Evolutionary conservation across 1,140 invertebrate genomes (phyloP), one percentile per base, ranked within the genome.

Genomic region (Dendroctonus valens): DNA sequence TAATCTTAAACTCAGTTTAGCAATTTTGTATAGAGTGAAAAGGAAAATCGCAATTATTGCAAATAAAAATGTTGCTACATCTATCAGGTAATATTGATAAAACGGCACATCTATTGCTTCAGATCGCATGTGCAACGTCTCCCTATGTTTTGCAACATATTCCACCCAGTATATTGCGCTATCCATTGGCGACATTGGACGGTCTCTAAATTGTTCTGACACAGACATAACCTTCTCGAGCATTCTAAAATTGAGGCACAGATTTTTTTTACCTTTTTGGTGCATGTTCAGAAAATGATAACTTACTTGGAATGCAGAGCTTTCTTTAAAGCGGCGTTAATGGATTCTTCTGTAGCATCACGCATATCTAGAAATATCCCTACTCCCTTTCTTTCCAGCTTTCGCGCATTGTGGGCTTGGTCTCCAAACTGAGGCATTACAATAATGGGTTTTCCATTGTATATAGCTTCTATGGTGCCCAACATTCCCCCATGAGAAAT

Each of bases 401-500:
- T 81, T 5, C 82, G 83, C 0, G 83, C 80, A 71, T 88, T 87
- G 2, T 86, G 82, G 50, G 83, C 82, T 73, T 88, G 87, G 73
- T 89, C 87, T 2, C 83, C 88, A 55, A 86, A 83, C 59, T 92
- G 77, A 8, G 91, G 91, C 68, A 91, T 85, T 14, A 85, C 83
- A 7, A 93, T 78, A 44, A 91, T 82, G 0, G 91, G 90, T 5
- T 92, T 87, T 6, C 85, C 89, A 69, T 84, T 89, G 70, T 89
- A 84, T 50, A 90, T 81, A 6, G 89, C 85, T 76, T 93, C 91
- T 41, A 86, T 87, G 0, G 84, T 86, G 12, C 91, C 86, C 72
- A 90, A 82, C 41, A 90, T 82, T 0, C 90, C 91, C 26, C 85
- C 87, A 68, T 93, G 91, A 0, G 87, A 86, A 63, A 92, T 83